phyloP scores from a whole-genome alignment of 2,888 invertebrate species.

The Zaprionus obscuricornis region DNA sequence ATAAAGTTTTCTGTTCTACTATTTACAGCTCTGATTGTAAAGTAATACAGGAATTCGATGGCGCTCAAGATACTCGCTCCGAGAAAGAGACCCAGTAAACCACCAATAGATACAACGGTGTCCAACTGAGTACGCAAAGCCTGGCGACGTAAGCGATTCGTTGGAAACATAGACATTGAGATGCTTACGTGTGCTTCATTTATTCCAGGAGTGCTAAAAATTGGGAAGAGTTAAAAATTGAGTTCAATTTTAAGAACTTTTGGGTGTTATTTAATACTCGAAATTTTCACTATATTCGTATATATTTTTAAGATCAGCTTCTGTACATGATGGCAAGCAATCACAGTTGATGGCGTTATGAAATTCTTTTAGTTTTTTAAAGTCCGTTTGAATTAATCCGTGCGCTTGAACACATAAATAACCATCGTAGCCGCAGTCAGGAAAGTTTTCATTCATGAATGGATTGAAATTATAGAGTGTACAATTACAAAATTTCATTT shows the following conservation, averaged over 20 bases:
- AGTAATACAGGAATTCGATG: slow-evolving; percentile 85
- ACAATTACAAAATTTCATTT: slow-evolving; percentile 86
- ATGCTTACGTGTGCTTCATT: too few species aligned
- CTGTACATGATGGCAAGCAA: slow-evolving; percentile 87
- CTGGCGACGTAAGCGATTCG: slow-evolving; percentile 84
- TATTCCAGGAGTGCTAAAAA: too few species aligned
- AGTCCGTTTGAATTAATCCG: slow-evolving; percentile 74
- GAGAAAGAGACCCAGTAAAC: slow-evolving; percentile 86
- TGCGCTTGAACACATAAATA: slow-evolving; percentile 85
- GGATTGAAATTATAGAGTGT: slow-evolving; percentile 87
- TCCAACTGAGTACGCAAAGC: slow-evolving; percentile 83
- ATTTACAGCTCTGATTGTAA: slow-evolving; percentile 82
- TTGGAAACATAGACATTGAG: slow-evolving; percentile 81
- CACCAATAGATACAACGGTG: slow-evolving; percentile 85
- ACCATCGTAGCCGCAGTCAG: slow-evolving; percentile 86
- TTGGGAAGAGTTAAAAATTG: too few species aligned
- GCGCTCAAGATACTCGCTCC: slow-evolving; percentile 86
- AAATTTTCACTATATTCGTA: too few species aligned
- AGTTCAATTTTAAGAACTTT: too few species aligned
- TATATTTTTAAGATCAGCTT: too few species aligned
- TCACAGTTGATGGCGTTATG: slow-evolving; percentile 83
- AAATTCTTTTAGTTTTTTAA: slow-evolving; percentile 83
- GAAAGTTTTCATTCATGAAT: slow-evolving; percentile 67
- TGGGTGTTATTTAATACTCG: too few species aligned
- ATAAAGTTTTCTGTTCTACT: too few species aligned